Percentiles rank a stretch among this genome's conserved stretches.
Conservation (phyloP, 1,140 invertebrate genomes). For the Microplitis mediator region DNA sequence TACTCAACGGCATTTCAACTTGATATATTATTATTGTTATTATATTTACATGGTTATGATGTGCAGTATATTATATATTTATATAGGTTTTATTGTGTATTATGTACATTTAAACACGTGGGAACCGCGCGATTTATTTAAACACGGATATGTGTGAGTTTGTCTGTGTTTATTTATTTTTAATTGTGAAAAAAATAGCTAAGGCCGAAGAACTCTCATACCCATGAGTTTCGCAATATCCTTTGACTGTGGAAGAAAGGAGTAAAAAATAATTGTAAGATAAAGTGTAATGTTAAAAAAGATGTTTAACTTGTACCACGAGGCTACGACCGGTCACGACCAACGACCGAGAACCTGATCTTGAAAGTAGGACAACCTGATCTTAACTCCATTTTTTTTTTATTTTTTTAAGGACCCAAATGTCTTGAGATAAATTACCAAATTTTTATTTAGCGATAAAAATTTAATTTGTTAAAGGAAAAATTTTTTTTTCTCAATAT, state of each 20-base stretch:
- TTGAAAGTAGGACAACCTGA: constrained; percentile 23
- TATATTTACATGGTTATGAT: no score
- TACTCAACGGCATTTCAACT: constrained; percentile 22
- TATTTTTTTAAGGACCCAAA: neutral
- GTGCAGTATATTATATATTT: neutral
- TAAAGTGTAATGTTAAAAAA: neutral
- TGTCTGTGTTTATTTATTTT: no score
- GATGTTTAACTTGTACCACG: neutral
- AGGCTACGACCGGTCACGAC: neutral
- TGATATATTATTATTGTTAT: neutral
- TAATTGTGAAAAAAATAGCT: no score
- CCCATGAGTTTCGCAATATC: neutral
- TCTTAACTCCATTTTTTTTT: neutral
- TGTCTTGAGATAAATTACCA: no score
- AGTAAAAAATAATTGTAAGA: no score
- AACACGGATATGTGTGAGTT: no score
- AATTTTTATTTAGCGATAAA: no score
- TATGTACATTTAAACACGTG: neutral
- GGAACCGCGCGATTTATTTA: neutral
- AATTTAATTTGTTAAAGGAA: no score
- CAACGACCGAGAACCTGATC: constrained; percentile 25
- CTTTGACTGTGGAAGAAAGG: neutral
- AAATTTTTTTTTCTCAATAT: no score
- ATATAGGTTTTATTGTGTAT: neutral
- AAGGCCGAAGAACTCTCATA: neutral